These are phyloP conservation scores for Australoheros scitulus DNA, from an alignment of 2,113 vertebrate species.

Conservation along the genomic window DNA sequence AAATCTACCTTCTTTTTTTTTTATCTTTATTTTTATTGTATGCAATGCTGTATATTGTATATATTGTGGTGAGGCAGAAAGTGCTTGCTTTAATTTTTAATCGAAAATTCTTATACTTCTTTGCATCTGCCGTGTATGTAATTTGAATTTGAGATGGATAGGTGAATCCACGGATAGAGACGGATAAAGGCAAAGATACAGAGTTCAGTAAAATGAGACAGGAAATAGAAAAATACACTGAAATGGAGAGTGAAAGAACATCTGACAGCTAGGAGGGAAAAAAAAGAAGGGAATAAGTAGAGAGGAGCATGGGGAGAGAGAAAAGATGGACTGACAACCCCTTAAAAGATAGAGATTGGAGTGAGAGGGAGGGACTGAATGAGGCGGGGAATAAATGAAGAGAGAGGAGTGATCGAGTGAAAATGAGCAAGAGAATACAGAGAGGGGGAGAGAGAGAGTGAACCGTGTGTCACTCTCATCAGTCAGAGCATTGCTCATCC, in stretches of 20 bases:
- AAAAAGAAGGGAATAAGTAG: conserved; percentile 38
- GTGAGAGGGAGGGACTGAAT: conserved; percentile 51
- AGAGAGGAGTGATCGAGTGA: conserved; percentile 39
- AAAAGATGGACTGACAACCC: conserved; percentile 36
- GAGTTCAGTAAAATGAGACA: conserved; percentile 40
- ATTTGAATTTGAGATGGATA: conserved; percentile 24
- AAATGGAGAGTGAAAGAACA: conserved; percentile 48
- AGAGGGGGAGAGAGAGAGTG: conserved; percentile 28
- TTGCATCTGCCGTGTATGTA: not conserved
- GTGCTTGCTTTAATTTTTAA: not conserved
- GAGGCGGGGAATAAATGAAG: conserved; percentile 57
- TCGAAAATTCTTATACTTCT: not conserved
- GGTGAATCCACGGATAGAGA: not conserved
- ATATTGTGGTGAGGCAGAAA: not conserved
- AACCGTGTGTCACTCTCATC: conserved; percentile 73
- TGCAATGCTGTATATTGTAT: not conserved
- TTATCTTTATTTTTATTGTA: not conserved
- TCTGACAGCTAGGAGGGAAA: conserved; percentile 27
- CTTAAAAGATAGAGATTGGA: conserved; percentile 48
- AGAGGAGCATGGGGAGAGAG: conserved; percentile 16
- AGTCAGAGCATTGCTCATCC: conserved; percentile 75
- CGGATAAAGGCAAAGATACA: conserved; percentile 15
- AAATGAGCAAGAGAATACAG: conserved; percentile 47
- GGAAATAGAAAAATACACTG: conserved; percentile 45
- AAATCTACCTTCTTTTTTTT: not conserved